These are phyloP conservation scores for Drosophila kurseongensis DNA, from an alignment of 1,140 invertebrate genomes.

Conservation along the genomic window DNA sequence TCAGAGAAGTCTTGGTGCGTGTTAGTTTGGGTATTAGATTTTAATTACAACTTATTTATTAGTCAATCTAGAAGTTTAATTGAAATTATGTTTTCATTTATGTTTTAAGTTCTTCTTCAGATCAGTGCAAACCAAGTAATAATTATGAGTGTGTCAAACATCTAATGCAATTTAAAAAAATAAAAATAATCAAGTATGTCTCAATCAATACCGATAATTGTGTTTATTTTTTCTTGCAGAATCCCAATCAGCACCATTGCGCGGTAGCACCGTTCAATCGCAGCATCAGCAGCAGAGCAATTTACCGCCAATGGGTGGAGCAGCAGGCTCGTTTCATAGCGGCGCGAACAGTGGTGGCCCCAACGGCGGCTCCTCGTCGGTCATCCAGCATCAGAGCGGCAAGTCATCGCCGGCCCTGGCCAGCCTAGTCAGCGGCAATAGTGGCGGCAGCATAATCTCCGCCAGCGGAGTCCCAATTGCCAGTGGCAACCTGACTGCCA, in stretches of 20 bases:
- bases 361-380: conserved; percentile 35
- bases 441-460: conserved; percentile 44
- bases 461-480: conserved; percentile 14
- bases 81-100: too few relatives aligned
- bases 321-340: conserved; percentile 16
- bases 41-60: too few relatives aligned
- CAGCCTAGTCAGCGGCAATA: conserved; percentile 65
- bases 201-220: neutral
- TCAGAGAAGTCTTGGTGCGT: too few relatives aligned
- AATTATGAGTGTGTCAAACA: too few relatives aligned
- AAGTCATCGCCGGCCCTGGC: conserved; percentile 72
- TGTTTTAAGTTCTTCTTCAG: too few relatives aligned
- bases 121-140: too few relatives aligned
- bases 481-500: conserved; percentile 61
- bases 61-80: too few relatives aligned
- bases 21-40: too few relatives aligned
- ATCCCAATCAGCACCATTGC: conserved; percentile 19
- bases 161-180: too few relatives aligned
- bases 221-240: conserved; percentile 17
- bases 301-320: conserved; percentile 10
- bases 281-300: conserved; percentile 39
- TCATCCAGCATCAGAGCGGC: conserved; percentile 75
- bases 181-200: too few relatives aligned
- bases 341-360: conserved; percentile 19
- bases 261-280: conserved; percentile 2